Conservation (phyloP, 2,113 vertebrate species). For the Vulpes vulpes region DNA sequence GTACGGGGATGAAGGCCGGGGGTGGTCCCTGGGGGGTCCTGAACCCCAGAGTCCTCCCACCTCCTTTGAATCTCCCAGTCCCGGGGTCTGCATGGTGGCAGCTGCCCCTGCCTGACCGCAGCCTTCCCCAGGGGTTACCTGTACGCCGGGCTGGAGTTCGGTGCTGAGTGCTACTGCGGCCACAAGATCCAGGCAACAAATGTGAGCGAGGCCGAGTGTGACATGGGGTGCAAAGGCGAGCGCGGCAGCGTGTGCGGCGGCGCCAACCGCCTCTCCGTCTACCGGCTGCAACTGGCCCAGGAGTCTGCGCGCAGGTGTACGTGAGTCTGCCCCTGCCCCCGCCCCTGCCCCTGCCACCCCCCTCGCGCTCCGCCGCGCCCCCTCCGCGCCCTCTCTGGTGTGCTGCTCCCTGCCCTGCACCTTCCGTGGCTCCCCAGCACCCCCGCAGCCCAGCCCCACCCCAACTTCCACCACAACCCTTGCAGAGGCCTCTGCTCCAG, state of each 20-base stretch:
- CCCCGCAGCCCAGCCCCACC: not conserved
- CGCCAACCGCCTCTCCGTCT: conserved; percentile 95
- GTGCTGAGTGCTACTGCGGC: conserved; percentile 98
- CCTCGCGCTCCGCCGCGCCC: not conserved
- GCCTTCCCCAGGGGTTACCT: conserved; percentile 93
- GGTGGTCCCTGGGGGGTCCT: not conserved
- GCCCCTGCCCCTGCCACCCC: no score
- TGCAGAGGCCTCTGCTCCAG: not conserved
- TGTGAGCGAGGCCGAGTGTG: conserved; percentile 93
- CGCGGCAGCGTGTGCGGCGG: conserved; percentile 93
- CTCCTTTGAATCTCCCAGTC: not conserved
- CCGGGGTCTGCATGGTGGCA: rapidly evolving
- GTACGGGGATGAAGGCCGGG: not conserved
- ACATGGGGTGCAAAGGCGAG: conserved; percentile 98
- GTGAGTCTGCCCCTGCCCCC: conserved; percentile 74
- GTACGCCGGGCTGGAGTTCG: conserved; percentile 97
- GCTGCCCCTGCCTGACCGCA: not conserved
- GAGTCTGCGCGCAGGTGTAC: conserved; percentile 96
- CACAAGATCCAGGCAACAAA: conserved; percentile 96
- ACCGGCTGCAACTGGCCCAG: conserved; percentile 96
- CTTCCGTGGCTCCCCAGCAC: not conserved
- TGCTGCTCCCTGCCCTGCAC: not conserved
- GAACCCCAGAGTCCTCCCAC: not conserved
- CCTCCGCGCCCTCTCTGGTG: rapidly evolving
- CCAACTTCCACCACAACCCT: rapidly evolving